Percentiles rank a stretch among this genome's conserved stretches.
Evolutionary conservation across 1,140 invertebrate species (phyloP).

Genomic region (Drosophila kohkoa): DNA sequence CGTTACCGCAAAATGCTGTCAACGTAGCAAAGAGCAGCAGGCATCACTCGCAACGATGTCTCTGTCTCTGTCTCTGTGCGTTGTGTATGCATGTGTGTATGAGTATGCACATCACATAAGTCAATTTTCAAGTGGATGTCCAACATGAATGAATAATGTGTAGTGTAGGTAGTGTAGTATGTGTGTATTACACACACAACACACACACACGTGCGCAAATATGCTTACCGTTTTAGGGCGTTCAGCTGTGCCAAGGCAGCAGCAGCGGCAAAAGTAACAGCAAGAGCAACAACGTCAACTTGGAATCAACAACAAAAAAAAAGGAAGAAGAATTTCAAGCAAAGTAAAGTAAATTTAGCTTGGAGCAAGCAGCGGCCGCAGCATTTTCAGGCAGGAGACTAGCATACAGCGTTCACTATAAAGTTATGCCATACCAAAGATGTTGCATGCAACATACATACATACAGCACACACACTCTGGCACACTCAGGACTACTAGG

Average conservation of each 20-base stretch:
- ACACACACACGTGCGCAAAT: conserved; percentile 34
- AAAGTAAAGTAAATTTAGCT: conserved; percentile 59
- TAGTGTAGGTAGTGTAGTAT: conserved; percentile 33
- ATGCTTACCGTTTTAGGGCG: conserved; percentile 53
- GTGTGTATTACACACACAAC: conserved; percentile 6
- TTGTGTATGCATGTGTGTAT: background rate
- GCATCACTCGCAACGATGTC: conserved; percentile 34
- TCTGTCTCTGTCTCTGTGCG: conserved; percentile 27
- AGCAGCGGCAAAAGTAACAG: conserved; percentile 6
- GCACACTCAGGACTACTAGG: conserved; percentile 60
- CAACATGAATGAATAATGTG: conserved; percentile 70
- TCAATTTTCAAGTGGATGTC: conserved; percentile 71
- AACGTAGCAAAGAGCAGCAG: conserved; percentile 32
- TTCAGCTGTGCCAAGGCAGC: conserved; percentile 41
- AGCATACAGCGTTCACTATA: conserved; percentile 35
- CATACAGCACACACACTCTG: background rate
- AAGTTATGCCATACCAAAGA: conserved; percentile 74
- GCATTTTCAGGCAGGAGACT: conserved; percentile 59
- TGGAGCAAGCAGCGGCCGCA: conserved; percentile 48
- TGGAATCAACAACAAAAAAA: conserved; percentile 9
- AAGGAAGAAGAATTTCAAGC: conserved; percentile 37
- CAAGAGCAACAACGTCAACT: conserved; percentile 21
- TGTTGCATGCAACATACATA: conserved; percentile 55
- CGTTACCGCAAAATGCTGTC: conserved; percentile 51
- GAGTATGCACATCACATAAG: conserved; percentile 52